phyloP scores from a whole-genome alignment of 2,797 vertebrate species.

The Cyclura pinguis region DNA sequence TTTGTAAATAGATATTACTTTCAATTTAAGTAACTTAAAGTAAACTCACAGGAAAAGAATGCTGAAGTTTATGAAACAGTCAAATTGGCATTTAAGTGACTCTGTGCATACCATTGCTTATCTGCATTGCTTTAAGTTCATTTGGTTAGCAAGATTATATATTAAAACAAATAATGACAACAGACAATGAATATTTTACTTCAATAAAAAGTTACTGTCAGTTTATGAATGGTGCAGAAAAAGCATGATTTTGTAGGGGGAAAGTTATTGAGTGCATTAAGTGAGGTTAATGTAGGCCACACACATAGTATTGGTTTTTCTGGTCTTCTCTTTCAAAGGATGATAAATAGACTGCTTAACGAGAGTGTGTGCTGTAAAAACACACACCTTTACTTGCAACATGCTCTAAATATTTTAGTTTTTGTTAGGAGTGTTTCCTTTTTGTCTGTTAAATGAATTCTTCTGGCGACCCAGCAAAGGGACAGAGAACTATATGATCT shows the following conservation, averaged over 20 bases:
- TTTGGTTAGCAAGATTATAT: slow-evolving; percentile 85
- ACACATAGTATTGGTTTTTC: slow-evolving; percentile 83
- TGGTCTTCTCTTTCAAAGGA: slow-evolving; percentile 86
- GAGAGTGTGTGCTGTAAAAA: slow-evolving; percentile 83
- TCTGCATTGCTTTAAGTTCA: slow-evolving; percentile 82
- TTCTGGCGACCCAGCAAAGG: slow-evolving; percentile 43
- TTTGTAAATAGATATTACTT: slow-evolving; percentile 83
- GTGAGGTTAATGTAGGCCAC: slow-evolving; percentile 81
- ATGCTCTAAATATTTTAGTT: slow-evolving; percentile 81
- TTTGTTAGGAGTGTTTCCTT: slow-evolving; percentile 70
- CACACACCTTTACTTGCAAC: slow-evolving; percentile 81
- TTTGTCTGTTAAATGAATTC: slow-evolving; percentile 63
- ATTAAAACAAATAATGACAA: slow-evolving; percentile 86
- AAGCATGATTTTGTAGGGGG: slow-evolving; percentile 71
- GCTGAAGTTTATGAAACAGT: slow-evolving; percentile 82
- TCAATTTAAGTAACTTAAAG: slow-evolving; percentile 80
- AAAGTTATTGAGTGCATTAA: slow-evolving; percentile 79
- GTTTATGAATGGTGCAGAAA: slow-evolving; percentile 85
- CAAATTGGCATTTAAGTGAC: slow-evolving; percentile 86
- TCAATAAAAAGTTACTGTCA: slow-evolving; percentile 89
- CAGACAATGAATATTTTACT: slow-evolving; percentile 84
- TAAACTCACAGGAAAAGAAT: slow-evolving; percentile 82
- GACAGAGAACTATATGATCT: slow-evolving; percentile 42
- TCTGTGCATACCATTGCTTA: slow-evolving; percentile 85
- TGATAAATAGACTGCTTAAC: slow-evolving; percentile 86